Conservation (phyloP, 2,113 vertebrate genomes). For the Pseudois nayaur region DNA sequence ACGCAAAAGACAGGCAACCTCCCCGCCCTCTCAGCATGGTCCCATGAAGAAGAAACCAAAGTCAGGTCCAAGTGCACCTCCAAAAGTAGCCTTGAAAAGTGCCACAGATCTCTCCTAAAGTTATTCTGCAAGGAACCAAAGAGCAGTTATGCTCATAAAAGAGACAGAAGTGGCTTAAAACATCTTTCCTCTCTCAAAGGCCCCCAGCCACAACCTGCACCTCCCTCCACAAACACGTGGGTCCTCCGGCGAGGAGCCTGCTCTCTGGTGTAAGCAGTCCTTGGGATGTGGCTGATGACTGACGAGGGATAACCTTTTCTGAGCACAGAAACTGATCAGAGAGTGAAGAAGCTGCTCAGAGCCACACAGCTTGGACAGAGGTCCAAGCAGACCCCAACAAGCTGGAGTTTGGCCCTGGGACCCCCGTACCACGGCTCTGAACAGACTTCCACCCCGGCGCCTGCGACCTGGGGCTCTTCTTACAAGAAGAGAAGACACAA, state of each 20-base stretch:
- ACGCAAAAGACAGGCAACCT: neutral
- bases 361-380: neutral
- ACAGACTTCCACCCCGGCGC: accelerated
- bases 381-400: neutral
- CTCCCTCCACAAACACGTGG: accelerated
- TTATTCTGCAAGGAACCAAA: neutral
- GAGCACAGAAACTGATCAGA: too few species aligned
- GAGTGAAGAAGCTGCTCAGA: neutral
- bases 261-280: neutral
- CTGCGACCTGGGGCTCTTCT: neutral
- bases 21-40: accelerated
- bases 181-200: neutral
- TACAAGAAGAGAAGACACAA: too few species aligned
- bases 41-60: neutral
- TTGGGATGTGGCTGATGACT: neutral
- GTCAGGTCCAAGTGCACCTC: neutral
- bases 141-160: neutral
- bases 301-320: accelerated
- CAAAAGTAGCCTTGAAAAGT: neutral
- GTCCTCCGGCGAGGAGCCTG: accelerated
- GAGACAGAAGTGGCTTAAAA: neutral
- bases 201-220: accelerated
- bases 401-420: accelerated
- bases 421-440: accelerated
- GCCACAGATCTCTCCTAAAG: neutral